Base-by-base conservation (phyloP, 2,113 vertebrate genomes). In the Ctenomys sociabilis region DNA sequence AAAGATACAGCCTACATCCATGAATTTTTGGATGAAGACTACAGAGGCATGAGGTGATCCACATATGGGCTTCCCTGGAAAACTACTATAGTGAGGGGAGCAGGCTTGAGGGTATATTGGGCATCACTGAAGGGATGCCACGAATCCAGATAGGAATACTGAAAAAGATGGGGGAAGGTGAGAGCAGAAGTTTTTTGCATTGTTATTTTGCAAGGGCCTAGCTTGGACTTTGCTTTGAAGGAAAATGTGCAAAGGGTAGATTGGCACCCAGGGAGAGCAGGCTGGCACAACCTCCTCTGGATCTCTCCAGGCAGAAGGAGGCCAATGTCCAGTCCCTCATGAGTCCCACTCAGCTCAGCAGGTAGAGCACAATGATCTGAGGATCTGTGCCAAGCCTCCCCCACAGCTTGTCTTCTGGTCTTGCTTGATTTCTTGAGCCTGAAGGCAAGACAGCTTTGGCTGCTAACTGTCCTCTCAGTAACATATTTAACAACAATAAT, bases 211-310 rank as follows among this genome's bases (percentile, higher is more conserved):
- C 54, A n/a, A 75, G 22, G 43, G 66, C 68, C 80, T 89, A 64
- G 30, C 68, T 88, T 95, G 37, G 35, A 64, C 37, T 89, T 3
- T 32, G n/a, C 84, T 94, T 57, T 95, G 37, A 54, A 86, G 52
- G 43, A 93, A 94, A 93, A 88, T 91, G 14, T 93, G 63, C 88
- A 90, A 88, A 49, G 93, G 59, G 45, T 75, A 40, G 16, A 87
- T 37, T 52, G 91, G 90, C 87, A 88, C 93, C 75, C 87, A 91
- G 83, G 93, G 49, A 92, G 84, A 95, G 95, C 97, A 98, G 96
- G 93, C 97, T 96, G 91, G 63, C 81, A 30, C 57, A 61, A 75
- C 45, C 63, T 94, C 59, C 72, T 35, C 83, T 86, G 84, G 26
- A 59, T 94, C 84, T 96, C 64, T 89, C 37, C 9, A 96, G 32